These are phyloP conservation scores for Ctenoplectra terminalis DNA, from an alignment of 1,140 invertebrate genomes.

Conservation along the genomic window DNA sequence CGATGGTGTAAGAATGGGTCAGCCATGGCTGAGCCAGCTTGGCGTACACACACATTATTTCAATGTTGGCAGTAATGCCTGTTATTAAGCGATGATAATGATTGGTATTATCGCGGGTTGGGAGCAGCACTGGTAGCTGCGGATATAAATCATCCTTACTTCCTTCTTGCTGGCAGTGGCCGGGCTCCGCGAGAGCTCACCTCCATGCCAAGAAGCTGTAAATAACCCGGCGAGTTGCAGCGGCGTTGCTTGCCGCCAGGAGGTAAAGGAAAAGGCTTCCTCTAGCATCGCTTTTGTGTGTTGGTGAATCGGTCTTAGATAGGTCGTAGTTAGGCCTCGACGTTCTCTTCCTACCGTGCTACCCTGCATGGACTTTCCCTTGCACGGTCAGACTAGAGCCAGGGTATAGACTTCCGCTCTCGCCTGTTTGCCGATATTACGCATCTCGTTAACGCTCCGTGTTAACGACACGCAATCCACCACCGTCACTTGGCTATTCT, in stretches of 20 bases:
- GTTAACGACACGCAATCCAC: constrained; percentile 42
- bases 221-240: constrained; percentile 77
- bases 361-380: constrained; percentile 43
- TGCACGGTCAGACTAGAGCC: too few species aligned
- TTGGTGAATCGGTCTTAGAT: constrained; percentile 46
- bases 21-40: constrained; percentile 70
- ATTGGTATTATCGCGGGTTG: constrained; percentile 84
- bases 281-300: constrained; percentile 17
- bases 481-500: not conserved
- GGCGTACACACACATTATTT: constrained; percentile 80
- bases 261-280: constrained; percentile 53
- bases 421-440: constrained; percentile 39
- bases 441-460: constrained; percentile 57
- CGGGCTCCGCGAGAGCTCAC: constrained; percentile 70
- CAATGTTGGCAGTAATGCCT: constrained; percentile 84
- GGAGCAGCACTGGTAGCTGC: constrained; percentile 83
- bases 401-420: constrained; percentile 7
- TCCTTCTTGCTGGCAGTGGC: constrained; percentile 78
- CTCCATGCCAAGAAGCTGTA: constrained; percentile 82
- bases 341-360: constrained; percentile 51
- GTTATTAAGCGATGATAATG: constrained; percentile 84
- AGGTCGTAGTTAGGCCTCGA: constrained; percentile 36
- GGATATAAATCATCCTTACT: constrained; percentile 84
- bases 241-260: constrained; percentile 58
- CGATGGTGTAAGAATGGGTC: constrained; percentile 75